phyloP scores from a whole-genome alignment of 2,113 vertebrate genomes.

The Cephalopholis sonnerati region DNA sequence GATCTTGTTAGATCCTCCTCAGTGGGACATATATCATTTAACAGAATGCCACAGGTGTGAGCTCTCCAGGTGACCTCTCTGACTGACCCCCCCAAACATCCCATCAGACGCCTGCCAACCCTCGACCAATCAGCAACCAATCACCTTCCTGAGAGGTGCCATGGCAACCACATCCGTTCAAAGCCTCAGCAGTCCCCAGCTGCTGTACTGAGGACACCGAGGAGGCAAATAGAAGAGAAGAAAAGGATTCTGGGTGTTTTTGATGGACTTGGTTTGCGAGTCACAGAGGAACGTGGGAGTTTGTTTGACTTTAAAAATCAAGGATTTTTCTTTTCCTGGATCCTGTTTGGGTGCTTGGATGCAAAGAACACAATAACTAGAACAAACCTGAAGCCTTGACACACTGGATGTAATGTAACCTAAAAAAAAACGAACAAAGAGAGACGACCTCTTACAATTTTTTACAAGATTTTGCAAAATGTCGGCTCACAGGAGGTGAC shows the following conservation, averaged over 20 bases:
- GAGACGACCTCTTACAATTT: too few relatives aligned
- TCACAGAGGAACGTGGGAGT: not conserved
- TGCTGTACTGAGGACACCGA: slow-evolving; percentile 16
- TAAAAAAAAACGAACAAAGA: not conserved
- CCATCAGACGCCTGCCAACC: not conserved
- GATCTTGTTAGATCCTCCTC: slow-evolving; percentile 1
- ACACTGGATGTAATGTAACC: slow-evolving; percentile 1
- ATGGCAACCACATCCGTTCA: slow-evolving; percentile 33
- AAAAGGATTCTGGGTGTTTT: slow-evolving; percentile 19
- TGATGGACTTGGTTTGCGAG: not conserved
- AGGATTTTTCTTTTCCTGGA: not conserved
- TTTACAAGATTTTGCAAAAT: not conserved
- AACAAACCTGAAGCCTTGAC: not conserved
- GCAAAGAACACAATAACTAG: not conserved
- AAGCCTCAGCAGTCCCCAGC: not conserved
- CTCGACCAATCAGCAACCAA: slow-evolving; percentile 15
- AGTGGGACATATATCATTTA: not conserved
- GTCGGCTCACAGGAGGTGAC: slow-evolving; percentile 32
- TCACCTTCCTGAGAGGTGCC: slow-evolving; percentile 6
- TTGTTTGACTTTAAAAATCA: not conserved
- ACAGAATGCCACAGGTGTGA: slow-evolving; percentile 31
- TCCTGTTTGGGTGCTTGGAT: not conserved
- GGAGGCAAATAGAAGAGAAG: not conserved
- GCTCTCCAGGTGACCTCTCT: not conserved
- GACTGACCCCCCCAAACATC: not conserved